Conservation (phyloP, 2,888 invertebrate genomes). For the Anaspis maculata region DNA sequence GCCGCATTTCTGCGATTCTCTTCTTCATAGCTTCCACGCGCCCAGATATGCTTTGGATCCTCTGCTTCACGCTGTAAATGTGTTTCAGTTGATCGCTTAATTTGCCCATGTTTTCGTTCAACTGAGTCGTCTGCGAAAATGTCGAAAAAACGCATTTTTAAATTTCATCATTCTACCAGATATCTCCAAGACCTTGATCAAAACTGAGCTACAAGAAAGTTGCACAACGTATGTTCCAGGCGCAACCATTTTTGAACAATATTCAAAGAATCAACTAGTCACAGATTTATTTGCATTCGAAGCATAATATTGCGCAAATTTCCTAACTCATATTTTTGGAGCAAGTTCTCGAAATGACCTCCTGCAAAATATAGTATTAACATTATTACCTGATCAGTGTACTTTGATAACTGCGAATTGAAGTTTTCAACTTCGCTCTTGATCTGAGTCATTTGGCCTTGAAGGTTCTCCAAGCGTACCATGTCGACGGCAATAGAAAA, state of each 20-base stretch:
- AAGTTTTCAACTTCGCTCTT: conserved; percentile 17
- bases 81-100: conserved; percentile 21
- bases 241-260: too few relatives aligned
- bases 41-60: conserved; percentile 20
- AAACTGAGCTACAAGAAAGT: too few relatives aligned
- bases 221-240: too few relatives aligned
- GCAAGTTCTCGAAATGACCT: conserved; percentile 19
- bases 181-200: too few relatives aligned
- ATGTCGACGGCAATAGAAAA: conserved; percentile 54
- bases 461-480: conserved; percentile 41
- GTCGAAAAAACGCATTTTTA: too few relatives aligned
- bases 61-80: conserved; percentile 19
- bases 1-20: conserved; percentile 20
- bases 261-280: too few relatives aligned
- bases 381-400: conserved; percentile 33
- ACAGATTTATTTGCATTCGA: too few relatives aligned
- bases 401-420: conserved; percentile 29
- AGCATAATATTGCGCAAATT: background rate
- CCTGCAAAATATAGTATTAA: conserved; percentile 21
- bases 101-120: conserved; percentile 22
- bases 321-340: background rate
- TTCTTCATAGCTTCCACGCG: conserved; percentile 19
- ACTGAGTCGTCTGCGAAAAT: too few relatives aligned
- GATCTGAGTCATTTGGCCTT: conserved; percentile 25
- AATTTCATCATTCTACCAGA: too few relatives aligned